These are phyloP conservation scores for Tenthredo mesomela DNA, from an alignment of 2,888 invertebrate genomes.

Conservation along the genomic window DNA sequence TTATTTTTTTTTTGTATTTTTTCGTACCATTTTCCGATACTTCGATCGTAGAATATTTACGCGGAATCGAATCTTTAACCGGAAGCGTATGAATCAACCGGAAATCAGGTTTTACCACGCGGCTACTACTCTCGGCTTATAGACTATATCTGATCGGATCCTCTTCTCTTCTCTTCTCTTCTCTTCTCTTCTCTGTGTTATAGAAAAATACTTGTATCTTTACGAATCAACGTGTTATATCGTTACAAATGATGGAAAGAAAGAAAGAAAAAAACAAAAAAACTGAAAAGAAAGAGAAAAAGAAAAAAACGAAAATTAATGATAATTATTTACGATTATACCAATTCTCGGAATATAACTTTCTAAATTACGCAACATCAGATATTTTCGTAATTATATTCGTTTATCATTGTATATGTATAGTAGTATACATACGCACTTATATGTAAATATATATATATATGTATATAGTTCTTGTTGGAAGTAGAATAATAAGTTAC, in stretches of 20 bases:
- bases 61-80: not conserved
- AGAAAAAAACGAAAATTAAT: not conserved
- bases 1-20: too few species aligned
- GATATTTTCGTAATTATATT: slow-evolving; percentile 24
- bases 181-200: not conserved
- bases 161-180: not conserved
- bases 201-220: not conserved
- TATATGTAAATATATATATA: not conserved
- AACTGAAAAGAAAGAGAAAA: not conserved
- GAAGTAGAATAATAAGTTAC: slow-evolving; percentile 28
- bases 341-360: not conserved
- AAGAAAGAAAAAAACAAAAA: not conserved
- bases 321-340: not conserved
- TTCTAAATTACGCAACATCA: slow-evolving; percentile 21
- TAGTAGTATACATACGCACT: too few species aligned
- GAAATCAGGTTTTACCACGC: slow-evolving; percentile 24
- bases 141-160: not conserved
- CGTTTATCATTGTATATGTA: not conserved
- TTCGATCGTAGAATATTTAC: not conserved
- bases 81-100: slow-evolving; percentile 36
- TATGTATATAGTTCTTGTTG: not conserved
- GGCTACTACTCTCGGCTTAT: slow-evolving; percentile 11
- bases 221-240: not conserved
- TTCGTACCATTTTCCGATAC: too few species aligned
- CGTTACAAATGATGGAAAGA: too few species aligned